A percentile compares a stretch with the other conserved stretches of the same genome.
Conservation (phyloP, 2,113 vertebrate species). For the Chlorodrepanis virens region DNA sequence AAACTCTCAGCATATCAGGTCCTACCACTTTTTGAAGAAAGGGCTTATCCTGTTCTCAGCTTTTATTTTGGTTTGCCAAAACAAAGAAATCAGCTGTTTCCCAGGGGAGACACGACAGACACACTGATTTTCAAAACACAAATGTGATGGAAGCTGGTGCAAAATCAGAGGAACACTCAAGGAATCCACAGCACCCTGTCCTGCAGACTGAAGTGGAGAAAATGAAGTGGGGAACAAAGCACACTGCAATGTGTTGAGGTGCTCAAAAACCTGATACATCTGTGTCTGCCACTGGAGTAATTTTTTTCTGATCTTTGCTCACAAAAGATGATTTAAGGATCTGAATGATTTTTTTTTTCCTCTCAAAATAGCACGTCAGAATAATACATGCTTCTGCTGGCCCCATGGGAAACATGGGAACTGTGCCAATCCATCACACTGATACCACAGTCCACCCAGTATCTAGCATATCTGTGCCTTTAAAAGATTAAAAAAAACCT, state of each 20-base stretch:
- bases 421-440: background rate
- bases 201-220: background rate
- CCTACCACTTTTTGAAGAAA: background rate
- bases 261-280: accelerated
- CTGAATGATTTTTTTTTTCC: background rate
- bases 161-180: background rate
- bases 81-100: background rate
- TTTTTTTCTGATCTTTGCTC: background rate
- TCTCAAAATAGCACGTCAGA: background rate
- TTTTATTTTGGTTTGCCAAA: background rate
- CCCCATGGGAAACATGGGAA: background rate
- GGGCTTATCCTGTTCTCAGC: background rate
- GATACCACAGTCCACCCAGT: background rate
- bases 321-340: background rate
- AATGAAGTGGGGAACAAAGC: background rate
- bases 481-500: background rate
- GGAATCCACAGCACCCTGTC: background rate
- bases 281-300: background rate
- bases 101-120: background rate
- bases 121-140: background rate
- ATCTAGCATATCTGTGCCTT: background rate
- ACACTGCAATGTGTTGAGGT: background rate
- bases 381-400: background rate
- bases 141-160: background rate
- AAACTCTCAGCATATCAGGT: background rate